Conservation (phyloP, 1,140 invertebrate species). For the Gonatopus flavifemur region DNA sequence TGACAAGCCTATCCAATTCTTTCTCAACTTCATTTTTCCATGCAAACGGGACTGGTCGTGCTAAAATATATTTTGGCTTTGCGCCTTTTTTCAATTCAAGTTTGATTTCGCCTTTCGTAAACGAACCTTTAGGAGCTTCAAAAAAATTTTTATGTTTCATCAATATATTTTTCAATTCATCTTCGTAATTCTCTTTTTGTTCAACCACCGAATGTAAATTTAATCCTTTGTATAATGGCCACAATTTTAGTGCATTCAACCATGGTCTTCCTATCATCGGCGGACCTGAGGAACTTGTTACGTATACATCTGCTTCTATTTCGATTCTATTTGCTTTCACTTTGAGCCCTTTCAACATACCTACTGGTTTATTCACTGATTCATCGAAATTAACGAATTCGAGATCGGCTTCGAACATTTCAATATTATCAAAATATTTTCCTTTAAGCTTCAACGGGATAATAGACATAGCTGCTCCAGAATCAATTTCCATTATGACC, state of each 20-base stretch:
- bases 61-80: slow-evolving; percentile 36
- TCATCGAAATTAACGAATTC: slow-evolving; percentile 8
- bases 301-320: slow-evolving; percentile 6
- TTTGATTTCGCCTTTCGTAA: slow-evolving; percentile 6
- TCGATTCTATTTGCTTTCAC: background rate
- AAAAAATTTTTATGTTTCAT: slow-evolving; percentile 8
- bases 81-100: slow-evolving; percentile 16
- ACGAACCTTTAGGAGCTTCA: background rate
- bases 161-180: slow-evolving; percentile 8
- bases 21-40: slow-evolving; percentile 23
- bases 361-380: slow-evolving; percentile 5
- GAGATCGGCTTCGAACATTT: slow-evolving; percentile 1
- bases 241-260: slow-evolving; percentile 9
- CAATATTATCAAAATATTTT: background rate
- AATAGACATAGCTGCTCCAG: slow-evolving; percentile 6
- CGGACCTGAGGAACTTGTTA: slow-evolving; percentile 5
- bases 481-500: slow-evolving; percentile 8
- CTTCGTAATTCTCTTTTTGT: slow-evolving; percentile 1
- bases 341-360: slow-evolving; percentile 6
- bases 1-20: slow-evolving; percentile 22
- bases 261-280: slow-evolving; percentile 13
- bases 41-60: slow-evolving; percentile 36
- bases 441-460: slow-evolving; percentile 4
- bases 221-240: slow-evolving; percentile 12
- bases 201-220: slow-evolving; percentile 5